Evolutionary conservation across 2,888 invertebrate species (phyloP).

Genomic region (Apeira syringaria): DNA sequence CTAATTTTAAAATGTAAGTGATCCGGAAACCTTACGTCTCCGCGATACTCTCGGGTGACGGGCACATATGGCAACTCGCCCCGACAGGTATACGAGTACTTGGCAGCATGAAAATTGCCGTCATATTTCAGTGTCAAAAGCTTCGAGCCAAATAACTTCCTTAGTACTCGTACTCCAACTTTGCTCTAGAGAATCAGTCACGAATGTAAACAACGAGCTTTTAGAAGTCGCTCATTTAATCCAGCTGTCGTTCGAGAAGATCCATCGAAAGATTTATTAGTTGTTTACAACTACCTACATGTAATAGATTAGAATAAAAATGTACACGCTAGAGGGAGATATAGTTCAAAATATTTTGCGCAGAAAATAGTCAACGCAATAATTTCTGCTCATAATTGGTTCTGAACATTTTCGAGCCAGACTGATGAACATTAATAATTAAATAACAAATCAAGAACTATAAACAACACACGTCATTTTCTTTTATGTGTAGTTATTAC

Average conservation of each 20-base stretch:
- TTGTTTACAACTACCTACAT: conserved; percentile 1
- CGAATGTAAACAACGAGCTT: conserved; percentile 50
- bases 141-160: conserved; percentile 65
- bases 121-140: conserved; percentile 74
- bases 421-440: too few species aligned
- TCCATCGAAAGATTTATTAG: conserved; percentile 10
- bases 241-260: conserved; percentile 5
- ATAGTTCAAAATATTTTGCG: too few species aligned
- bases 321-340: too few species aligned
- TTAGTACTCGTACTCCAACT: conserved; percentile 57
- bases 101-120: conserved; percentile 68
- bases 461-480: too few species aligned
- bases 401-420: too few species aligned
- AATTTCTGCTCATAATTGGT: too few species aligned
- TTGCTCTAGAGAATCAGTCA: conserved; percentile 56
- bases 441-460: too few species aligned
- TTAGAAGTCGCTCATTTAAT: conserved; percentile 28
- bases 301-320: too few species aligned
- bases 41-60: conserved; percentile 11
- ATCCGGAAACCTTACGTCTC: conserved; percentile 5
- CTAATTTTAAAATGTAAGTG: conserved; percentile 5
- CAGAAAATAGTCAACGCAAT: too few species aligned
- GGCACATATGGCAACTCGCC: conserved; percentile 30
- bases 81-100: conserved; percentile 50
- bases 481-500: too few species aligned